Evolutionary conservation across 2,797 vertebrate genomes (phyloP), one percentile per base, ranked within the genome.

Genomic region (Neomorphus geoffroyi): DNA sequence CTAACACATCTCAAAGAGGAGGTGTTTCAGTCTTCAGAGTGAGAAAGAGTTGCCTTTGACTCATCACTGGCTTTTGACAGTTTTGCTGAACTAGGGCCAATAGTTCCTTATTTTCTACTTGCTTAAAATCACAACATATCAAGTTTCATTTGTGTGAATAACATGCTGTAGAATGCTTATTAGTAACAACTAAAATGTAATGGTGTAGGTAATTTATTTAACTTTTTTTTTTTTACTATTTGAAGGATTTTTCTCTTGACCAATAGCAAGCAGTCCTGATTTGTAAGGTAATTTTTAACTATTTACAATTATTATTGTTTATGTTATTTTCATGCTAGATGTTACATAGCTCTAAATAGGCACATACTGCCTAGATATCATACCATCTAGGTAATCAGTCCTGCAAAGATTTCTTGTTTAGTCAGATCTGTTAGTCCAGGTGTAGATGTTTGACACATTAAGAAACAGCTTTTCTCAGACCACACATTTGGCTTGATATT

Each of bases 21-120:
- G 94, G 94, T 95, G 93, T 96, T 96, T 96, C 94, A 96, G 89
- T 93, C 92, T 96, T 96, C 94, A 67, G 91, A 95, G 95, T 96
- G 95, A 96, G 92, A 97, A 96, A 95, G 89, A 93, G 91, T 96
- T 97, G 94, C 94, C 95, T 95, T 96, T 97, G 96, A 96, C 93
- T 97, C 91, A 96, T 97, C 93, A 96, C 95, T 97, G 96, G 95
- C 94, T 96, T 96, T 93, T 96, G 95, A 97, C 96, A 96, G 95
- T 96, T 97, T 96, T 95, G 95, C 92, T 96, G 96, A 97, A 97
- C 93, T 88, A 81, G 89, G 93, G 94, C 94, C 95, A 96, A 93
- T 96, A 97, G 95, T 97, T 95, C 94, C 95, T 96, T 96, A 96
- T 96, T 97, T 96, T 96, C 93, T 95, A 81, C 89, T 95, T 89